These are phyloP conservation scores for Drosophila nigrodunni DNA, from an alignment of 1,140 invertebrate genomes.

Conservation along the genomic window DNA sequence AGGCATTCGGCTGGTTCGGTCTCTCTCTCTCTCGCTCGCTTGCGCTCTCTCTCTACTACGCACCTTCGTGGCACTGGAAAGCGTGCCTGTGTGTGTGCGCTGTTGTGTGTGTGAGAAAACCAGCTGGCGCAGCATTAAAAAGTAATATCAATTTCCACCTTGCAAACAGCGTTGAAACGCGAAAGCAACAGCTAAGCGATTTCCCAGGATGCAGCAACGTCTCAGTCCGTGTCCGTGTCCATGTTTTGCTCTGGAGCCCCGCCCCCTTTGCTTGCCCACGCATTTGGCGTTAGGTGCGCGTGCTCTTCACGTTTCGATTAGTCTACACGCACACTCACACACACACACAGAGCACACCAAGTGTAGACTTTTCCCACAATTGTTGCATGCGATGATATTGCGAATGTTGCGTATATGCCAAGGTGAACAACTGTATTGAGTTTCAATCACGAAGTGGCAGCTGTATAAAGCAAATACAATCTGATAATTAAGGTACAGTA, in stretches of 20 bases:
- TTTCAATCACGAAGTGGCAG: not conserved
- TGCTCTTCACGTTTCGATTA: constrained; percentile 58
- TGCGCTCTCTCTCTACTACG: not conserved
- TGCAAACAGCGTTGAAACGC: constrained; percentile 63
- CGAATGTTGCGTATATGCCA: constrained; percentile 38
- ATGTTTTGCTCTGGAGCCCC: constrained; percentile 51
- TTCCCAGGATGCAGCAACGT: constrained; percentile 78
- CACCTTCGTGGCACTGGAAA: constrained; percentile 30
- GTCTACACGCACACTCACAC: constrained; percentile 40
- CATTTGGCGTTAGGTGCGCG: constrained; percentile 69
- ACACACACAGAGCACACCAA: constrained; percentile 20
- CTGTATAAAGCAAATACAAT: constrained; percentile 3
- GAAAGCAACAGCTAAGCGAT: constrained; percentile 82
- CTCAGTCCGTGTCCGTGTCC: constrained; percentile 11
- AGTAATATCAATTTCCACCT: constrained; percentile 83
- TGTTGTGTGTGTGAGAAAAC: constrained; percentile 40
- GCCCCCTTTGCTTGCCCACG: constrained; percentile 61
- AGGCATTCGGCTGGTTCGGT: constrained; percentile 31
- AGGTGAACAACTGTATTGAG: constrained; percentile 27
- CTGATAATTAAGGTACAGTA: not conserved
- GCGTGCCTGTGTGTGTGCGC: constrained; percentile 1
- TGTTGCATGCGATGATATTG: constrained; percentile 65
- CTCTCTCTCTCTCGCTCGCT: not conserved
- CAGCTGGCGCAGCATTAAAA: constrained; percentile 82
- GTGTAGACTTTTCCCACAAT: constrained; percentile 72